These are phyloP conservation scores for Scotopteryx bipunctaria DNA, from an alignment of 2,888 invertebrate genomes.

Conservation along the genomic window DNA sequence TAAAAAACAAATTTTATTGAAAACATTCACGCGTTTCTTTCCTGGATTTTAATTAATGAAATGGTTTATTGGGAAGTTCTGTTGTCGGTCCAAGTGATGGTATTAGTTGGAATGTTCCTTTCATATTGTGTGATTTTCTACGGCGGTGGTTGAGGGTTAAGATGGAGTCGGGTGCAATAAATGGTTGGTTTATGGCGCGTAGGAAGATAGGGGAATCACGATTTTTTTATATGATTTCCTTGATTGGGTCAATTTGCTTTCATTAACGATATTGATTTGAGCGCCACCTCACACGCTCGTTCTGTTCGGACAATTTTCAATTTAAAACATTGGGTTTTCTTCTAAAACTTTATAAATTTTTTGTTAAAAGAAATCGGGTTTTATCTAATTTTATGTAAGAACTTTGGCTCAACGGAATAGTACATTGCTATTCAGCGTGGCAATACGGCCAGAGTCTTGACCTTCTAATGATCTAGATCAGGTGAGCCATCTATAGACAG, in stretches of 20 bases:
- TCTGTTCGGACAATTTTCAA: constrained; percentile 31
- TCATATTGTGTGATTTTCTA: constrained; percentile 68
- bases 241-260: constrained; percentile 49
- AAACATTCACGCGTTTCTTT: constrained; percentile 68
- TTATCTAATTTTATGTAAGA: background rate
- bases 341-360: too few species aligned
- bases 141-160: constrained; percentile 55
- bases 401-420: too few species aligned
- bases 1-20: constrained; percentile 77
- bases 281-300: constrained; percentile 52
- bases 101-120: constrained; percentile 58
- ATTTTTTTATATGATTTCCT: constrained; percentile 43
- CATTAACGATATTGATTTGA: constrained; percentile 47
- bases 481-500: too few species aligned
- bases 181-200: constrained; percentile 53
- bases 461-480: too few species aligned
- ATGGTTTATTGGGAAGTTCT: constrained; percentile 57
- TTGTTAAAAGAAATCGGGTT: constrained; percentile 7
- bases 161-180: constrained; percentile 61
- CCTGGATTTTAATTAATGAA: constrained; percentile 73
- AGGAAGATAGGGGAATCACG: constrained; percentile 39
- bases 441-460: too few species aligned
- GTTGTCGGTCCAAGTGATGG: constrained; percentile 58
- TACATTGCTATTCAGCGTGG: too few species aligned
- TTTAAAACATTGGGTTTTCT: constrained; percentile 4